Evolutionary conservation across 2,113 vertebrate genomes (phyloP).

Genomic region (Hipposideros armiger): DNA sequence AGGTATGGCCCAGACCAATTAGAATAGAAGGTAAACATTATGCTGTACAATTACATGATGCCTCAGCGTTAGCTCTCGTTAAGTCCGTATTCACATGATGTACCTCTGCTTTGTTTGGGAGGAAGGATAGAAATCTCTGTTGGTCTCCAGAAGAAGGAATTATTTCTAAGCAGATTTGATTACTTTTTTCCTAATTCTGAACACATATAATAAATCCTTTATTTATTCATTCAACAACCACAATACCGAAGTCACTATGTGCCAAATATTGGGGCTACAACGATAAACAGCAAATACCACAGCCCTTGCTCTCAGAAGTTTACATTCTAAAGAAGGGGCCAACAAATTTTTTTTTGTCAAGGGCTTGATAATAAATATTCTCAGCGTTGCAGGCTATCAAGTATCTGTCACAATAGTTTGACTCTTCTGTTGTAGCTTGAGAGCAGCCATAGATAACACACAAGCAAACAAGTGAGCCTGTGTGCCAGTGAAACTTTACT

Average conservation of each 20-base stretch:
- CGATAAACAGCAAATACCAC: background rate
- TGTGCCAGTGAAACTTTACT: background rate
- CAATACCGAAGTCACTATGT: background rate
- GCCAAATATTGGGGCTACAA: background rate
- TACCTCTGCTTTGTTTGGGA: background rate
- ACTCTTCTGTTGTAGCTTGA: background rate
- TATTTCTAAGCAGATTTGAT: background rate
- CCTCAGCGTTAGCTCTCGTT: background rate
- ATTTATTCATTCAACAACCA: background rate
- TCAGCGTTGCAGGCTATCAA: background rate
- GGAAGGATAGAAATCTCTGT: background rate
- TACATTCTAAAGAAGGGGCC: background rate
- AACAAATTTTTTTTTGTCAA: background rate
- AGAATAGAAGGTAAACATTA: background rate
- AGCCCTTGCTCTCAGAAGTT: background rate
- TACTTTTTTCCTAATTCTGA: conserved; percentile 43
- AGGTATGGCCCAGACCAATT: background rate
- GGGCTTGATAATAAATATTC: background rate
- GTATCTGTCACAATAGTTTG: background rate
- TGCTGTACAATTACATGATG: background rate
- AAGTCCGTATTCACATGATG: background rate
- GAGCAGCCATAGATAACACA: background rate
- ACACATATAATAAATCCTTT: background rate
- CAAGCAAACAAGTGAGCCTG: background rate
- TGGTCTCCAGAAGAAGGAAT: conserved; percentile 5